A percentile compares a stretch with the other conserved stretches of the same genome.
Conservation (phyloP, 2,888 invertebrate species). For the Eutolmus rufibarbis region DNA sequence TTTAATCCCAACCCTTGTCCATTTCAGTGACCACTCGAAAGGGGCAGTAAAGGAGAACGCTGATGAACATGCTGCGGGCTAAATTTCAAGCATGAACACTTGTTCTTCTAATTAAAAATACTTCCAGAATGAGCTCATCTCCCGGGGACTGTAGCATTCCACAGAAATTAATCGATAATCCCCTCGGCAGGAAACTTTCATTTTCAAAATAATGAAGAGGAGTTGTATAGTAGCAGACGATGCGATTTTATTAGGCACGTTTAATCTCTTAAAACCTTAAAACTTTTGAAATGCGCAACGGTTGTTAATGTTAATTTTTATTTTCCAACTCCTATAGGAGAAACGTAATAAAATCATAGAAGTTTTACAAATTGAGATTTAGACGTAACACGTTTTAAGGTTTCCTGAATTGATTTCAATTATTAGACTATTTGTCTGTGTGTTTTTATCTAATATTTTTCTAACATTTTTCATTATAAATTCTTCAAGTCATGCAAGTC, state of each 20-base stretch:
- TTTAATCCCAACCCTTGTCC: conserved; percentile 23
- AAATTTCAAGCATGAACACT: conserved; percentile 41
- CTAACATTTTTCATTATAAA: no score
- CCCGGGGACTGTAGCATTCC: conserved; percentile 8
- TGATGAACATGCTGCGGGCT: conserved; percentile 25
- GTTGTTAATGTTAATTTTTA: neutral
- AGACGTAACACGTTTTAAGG: no score
- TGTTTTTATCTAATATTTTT: no score
- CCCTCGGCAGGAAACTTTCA: neutral
- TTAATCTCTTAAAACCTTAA: neutral
- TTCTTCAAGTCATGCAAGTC: no score
- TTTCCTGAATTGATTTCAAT: no score
- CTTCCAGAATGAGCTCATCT: conserved; percentile 41
- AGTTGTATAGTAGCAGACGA: neutral
- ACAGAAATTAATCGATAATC: conserved; percentile 27
- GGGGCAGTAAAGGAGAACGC: conserved; percentile 12
- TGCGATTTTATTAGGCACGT: neutral
- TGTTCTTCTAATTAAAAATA: conserved; percentile 43
- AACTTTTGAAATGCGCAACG: neutral
- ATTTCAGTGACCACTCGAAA: neutral
- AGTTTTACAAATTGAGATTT: no score
- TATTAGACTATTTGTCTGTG: no score
- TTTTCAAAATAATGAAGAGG: neutral
- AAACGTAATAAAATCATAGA: no score
- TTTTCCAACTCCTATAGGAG: neutral